Base-by-base conservation (phyloP, 2,888 invertebrate species). In the Drosophila suboccidentalis region DNA sequence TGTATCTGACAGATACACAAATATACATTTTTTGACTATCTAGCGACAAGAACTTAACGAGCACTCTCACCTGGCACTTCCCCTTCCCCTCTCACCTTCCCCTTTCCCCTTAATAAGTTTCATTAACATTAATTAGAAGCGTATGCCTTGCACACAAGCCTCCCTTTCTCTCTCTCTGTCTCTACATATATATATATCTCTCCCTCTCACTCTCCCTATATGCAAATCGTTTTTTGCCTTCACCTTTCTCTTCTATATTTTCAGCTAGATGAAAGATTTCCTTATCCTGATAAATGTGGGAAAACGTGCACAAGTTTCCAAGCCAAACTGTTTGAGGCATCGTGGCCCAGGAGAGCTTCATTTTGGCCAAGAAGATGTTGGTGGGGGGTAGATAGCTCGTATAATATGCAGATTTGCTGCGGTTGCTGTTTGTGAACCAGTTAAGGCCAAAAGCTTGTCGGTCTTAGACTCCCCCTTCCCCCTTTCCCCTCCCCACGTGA, bases 231-330 rank as follows among this genome's bases (percentile, higher is more conserved):
- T 57, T 53, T 72, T 55, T 58, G 65, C 66, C 73, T 43, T 55
- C 51, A 44, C 41, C 49, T 41, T 51, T 10, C 13, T n/a, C 41
- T 43, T 43, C 13, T 63, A 71, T 68, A 38, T 44, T 65, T 66
- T 61, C 9, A 71, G 72, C 68, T 36, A 68, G 49, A 43, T 69
- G 51, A 66, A 86, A 80, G 85, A 84, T 87, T 80, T 72, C 19
- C 22, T 51, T 55, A 11, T 26, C 5, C 70, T 72, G 81, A 87
- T 87, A 86, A 85, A 75, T 83, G 86, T 81, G 81, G 76, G 69
- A 86, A 79, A 86, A 86, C 83, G 87, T 87, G 88, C 86, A 83
- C 72, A 85, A 86, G 83, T 74, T 81, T 61, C 36, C 63, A 64
- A 70, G 68, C 55, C 41, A 46, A 43, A 62, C 43, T 47, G 22